Conservation (phyloP, 2,797 vertebrate species). For the Etheostoma nigrum region DNA sequence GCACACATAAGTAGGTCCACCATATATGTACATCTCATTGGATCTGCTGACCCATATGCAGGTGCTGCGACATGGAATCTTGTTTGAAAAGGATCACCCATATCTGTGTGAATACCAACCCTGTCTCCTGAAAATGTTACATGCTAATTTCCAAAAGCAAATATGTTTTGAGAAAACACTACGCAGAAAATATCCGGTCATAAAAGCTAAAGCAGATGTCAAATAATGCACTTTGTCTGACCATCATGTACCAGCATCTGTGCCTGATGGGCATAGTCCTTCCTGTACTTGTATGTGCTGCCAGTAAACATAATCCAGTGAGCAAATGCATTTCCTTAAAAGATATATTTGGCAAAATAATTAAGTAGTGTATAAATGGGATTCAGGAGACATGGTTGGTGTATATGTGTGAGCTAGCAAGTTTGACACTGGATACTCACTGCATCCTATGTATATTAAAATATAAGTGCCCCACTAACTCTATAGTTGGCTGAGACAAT, state of each 20-base stretch:
- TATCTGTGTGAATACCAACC: background rate
- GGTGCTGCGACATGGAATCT: too few relatives aligned
- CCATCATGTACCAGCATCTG: background rate
- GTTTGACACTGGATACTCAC: background rate
- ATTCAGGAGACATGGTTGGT: background rate
- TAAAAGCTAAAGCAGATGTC: background rate
- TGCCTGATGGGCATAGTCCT: too few relatives aligned
- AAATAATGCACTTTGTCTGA: background rate
- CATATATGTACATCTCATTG: background rate
- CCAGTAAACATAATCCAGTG: background rate
- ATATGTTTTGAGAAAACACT: too few relatives aligned
- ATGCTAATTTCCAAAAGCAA: too few relatives aligned
- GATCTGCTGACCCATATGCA: background rate
- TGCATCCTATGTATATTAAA: conserved; percentile 18
- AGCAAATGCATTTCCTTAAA: background rate
- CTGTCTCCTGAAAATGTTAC: background rate
- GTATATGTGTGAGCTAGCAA: background rate
- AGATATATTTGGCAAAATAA: background rate
- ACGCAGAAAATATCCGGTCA: background rate
- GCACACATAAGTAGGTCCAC: background rate
- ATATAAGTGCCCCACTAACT: background rate
- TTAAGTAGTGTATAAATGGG: background rate
- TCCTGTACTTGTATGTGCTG: background rate
- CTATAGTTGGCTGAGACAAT: conserved; percentile 15
- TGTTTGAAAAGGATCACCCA: background rate